Evolutionary conservation across 2,113 vertebrate genomes (phyloP), one percentile per base, ranked within the genome.

Genomic region (Cottus gobio): DNA sequence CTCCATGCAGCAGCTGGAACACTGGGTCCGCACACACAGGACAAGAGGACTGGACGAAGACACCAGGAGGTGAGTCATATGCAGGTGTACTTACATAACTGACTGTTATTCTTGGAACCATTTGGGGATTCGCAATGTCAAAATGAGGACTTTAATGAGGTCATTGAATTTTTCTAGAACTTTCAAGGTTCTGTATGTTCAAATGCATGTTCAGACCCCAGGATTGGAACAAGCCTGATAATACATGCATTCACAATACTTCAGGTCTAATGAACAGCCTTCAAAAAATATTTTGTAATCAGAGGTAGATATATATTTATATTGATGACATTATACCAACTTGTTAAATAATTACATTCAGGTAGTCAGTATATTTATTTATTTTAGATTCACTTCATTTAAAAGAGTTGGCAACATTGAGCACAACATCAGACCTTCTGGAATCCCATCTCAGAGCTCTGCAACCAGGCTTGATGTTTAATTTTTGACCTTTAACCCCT

Each of bases 1-100:
- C 61, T 98, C 97, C 48, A 96, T 97, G 93, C 95, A 97, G 84
- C 97, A 96, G 88, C 66, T 97, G 93, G 97, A 99, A 15, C 96
- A 97, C 81, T 98, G 97, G 96, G 96, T 97, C 71, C 94, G 95
- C 67, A 92, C 94, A 1, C 96, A 98, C 69, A 95, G 95, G 83
- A 96, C 93, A 0, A 95, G 91, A 60, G 93, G 95, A 0, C 94
- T 91, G 10, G 97, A 98, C 0, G 96, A 97, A 0, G 97, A 98
- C 79, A 73, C 90, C 1, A 94, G 96, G 60, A 98, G 97, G 97
- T 98, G 73, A 95, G 66, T 20, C n/a, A n/a, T n/a, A n/a, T n/a
- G n/a, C n/a, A n/a, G n/a, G 50, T 69, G 26, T 69, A 48, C 16
- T 28, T 8, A 15, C 4, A 3, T 31, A 2, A 13, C 11, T 34